Base-by-base conservation (phyloP, 2,113 vertebrate species). In the Micronycteris hirsuta region DNA sequence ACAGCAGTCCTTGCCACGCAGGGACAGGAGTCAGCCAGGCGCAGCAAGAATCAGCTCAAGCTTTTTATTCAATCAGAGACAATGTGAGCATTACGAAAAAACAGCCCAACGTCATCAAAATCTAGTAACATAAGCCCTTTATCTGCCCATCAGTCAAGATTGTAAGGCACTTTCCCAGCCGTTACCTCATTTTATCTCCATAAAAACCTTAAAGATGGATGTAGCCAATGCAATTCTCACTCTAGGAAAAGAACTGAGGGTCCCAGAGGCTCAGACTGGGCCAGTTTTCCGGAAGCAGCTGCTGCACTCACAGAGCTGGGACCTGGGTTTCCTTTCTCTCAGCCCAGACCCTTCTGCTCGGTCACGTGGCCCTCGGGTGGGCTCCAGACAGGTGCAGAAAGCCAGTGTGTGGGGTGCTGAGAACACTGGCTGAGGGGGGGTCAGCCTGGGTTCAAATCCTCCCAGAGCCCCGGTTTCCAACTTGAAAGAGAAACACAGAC, bases 401-500 rank as follows among this genome's bases (percentile, higher is more conserved):
- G 49, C 14, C 10, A 38, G 5, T 7, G 5, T 0, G 16, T 8
- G 1, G 0, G 2, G 4, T 6, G 4, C 19, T 28, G n/a, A 54
- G 70, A 49, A n/a, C 9, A 33, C 8, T 13, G 26, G 15, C 63
- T 2, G 12, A 2, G 7, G 56, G 31, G 13, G 2, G 20, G 49
- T 4, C 3, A 0, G 36, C 14, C 14, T 22, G 41, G 43, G 52
- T 26, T 61, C 68, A 49, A 71, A 54, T 10, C 2, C 26, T 31
- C 31, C 58, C 31, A 2, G 2, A 52, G 61, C 10, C 43, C 43
- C 67, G 3, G 16, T 71, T 74, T 76, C 82, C n/a, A 83, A 52
- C 28, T 43, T 16, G 71, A 93, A 86, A 82, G 70, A 76, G 43
- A 70, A 81, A 77, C 15, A 47, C 43, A 1, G 36, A 70, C 73